These are phyloP conservation scores for Thamnophis elegans DNA, from an alignment of 2,797 vertebrate genomes.

Conservation along the genomic window DNA sequence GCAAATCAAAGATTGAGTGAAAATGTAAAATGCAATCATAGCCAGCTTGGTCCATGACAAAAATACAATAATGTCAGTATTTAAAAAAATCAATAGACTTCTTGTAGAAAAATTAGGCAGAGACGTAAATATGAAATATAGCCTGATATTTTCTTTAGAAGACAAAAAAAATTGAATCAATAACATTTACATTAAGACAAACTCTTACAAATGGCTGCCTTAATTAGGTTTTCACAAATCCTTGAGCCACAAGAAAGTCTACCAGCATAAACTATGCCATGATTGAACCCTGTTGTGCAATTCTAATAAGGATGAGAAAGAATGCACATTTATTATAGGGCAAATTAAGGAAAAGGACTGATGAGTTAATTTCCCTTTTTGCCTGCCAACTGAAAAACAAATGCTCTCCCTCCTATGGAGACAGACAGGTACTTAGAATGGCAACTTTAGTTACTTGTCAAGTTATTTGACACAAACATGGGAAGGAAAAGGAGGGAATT, in stretches of 20 bases:
- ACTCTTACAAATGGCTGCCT: background rate
- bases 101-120: background rate
- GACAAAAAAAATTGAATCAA: background rate
- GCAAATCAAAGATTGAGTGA: background rate
- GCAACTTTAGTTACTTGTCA: background rate
- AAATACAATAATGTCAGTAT: background rate
- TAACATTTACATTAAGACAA: background rate
- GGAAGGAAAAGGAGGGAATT: background rate
- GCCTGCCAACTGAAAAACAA: background rate
- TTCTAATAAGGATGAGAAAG: background rate
- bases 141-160: background rate
- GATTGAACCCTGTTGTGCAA: background rate
- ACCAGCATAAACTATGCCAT: background rate
- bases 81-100: background rate
- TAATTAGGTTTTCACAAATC: background rate
- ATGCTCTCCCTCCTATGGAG: background rate
- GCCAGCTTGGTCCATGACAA: background rate
- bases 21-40: background rate
- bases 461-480: background rate
- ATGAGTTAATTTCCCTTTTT: background rate
- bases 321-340: background rate
- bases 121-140: background rate
- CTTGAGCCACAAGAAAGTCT: background rate
- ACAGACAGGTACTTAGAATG: background rate
- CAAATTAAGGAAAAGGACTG: background rate